Evolutionary conservation across 2,888 invertebrate genomes (phyloP).

Genomic region (Marasmarcha lunaedactyla): DNA sequence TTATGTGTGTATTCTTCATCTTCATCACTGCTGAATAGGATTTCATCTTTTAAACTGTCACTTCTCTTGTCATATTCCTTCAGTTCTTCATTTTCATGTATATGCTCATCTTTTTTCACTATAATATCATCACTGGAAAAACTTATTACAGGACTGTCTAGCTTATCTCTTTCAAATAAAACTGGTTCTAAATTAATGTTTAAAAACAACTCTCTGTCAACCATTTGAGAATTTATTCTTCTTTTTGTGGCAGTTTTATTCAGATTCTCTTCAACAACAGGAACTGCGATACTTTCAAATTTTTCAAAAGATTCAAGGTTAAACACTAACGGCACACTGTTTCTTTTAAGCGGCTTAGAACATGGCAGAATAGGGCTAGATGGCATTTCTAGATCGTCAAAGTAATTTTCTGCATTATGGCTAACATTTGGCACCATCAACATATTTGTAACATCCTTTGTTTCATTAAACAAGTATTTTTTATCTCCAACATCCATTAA

Average conservation of each 20-base stretch:
- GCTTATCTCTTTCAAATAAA: constrained; percentile 13
- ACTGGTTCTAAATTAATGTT: constrained; percentile 19
- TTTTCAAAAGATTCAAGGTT: constrained; percentile 42
- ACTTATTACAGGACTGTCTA: constrained; percentile 20
- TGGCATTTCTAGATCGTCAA: constrained; percentile 16
- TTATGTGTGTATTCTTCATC: constrained; percentile 29
- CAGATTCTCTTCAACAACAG: constrained; percentile 26
- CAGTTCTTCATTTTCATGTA: constrained; percentile 6
- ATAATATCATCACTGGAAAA: constrained; percentile 2
- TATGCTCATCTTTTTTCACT: constrained; percentile 1
- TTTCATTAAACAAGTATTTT: constrained; percentile 4
- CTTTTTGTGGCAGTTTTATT: constrained; percentile 29
- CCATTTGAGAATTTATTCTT: constrained; percentile 42
- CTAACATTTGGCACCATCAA: constrained; percentile 6
- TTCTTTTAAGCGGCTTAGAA: constrained; percentile 6
- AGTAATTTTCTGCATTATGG: constrained; percentile 6
- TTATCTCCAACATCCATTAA: constrained; percentile 3
- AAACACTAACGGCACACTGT: constrained; percentile 24
- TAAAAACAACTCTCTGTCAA: constrained; percentile 29
- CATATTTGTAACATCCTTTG: constrained; percentile 6
- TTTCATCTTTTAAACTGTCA: constrained; percentile 32
- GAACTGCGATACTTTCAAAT: constrained; percentile 39
- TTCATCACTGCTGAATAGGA: constrained; percentile 56
- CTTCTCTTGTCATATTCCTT: constrained; percentile 5
- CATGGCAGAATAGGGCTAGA: constrained; percentile 32